These are phyloP conservation scores for Drosophila ficusphila DNA, from an alignment of 1,140 invertebrate genomes.

Conservation along the genomic window DNA sequence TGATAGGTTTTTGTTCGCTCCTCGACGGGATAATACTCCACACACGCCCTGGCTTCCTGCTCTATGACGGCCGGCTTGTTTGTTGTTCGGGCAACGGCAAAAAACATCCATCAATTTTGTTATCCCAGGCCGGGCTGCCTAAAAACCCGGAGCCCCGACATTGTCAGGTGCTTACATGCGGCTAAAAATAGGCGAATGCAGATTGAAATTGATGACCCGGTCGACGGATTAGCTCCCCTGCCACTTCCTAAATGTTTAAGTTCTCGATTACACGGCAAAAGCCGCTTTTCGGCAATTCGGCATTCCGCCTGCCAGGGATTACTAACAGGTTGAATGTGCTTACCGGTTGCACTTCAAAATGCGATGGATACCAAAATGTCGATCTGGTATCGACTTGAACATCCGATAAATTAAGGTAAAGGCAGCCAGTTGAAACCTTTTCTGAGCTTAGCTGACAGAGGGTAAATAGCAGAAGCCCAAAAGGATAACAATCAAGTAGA, in stretches of 20 bases:
- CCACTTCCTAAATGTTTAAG: conserved; percentile 56
- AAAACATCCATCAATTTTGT: conserved; percentile 77
- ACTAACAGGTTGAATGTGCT: conserved; percentile 32
- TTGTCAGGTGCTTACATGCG: conserved; percentile 67
- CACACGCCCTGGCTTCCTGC: conserved; percentile 35
- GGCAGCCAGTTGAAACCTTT: background rate
- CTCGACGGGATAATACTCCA: conserved; percentile 29
- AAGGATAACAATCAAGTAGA: background rate
- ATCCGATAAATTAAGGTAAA: background rate
- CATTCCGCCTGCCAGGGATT: conserved; percentile 3
- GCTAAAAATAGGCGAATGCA: conserved; percentile 66
- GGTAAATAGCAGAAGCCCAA: conserved; percentile 4
- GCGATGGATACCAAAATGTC: background rate
- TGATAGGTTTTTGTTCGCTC: conserved; percentile 61
- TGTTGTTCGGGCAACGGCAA: conserved; percentile 49
- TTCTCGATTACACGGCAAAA: conserved; percentile 66
- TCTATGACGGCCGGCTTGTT: conserved; percentile 17
- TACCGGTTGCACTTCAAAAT: conserved; percentile 34
- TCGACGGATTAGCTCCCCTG: background rate
- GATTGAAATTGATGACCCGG: conserved; percentile 70
- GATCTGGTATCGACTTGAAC: background rate
- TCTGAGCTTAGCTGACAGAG: conserved; percentile 25
- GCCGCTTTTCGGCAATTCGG: conserved; percentile 34
- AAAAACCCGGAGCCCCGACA: conserved; percentile 18
- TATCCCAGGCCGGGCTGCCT: conserved; percentile 35